Evolutionary conservation across 64 coral and sea anemone species (phyloP).

Genomic region (Montipora foliosa): DNA sequence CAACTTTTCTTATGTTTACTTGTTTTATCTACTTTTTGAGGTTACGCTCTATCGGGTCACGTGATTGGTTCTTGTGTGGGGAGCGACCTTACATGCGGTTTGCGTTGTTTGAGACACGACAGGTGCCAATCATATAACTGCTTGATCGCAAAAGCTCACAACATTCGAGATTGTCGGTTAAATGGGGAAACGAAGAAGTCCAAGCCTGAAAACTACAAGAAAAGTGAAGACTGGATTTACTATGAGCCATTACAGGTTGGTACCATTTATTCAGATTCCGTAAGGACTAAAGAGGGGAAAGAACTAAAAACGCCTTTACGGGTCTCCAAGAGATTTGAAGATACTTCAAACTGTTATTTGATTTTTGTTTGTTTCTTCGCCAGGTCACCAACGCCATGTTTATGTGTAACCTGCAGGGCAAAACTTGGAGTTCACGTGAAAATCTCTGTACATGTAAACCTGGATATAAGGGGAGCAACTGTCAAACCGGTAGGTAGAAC

Average conservation of each 20-base stretch:
- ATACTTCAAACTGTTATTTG: no score
- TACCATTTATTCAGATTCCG: no score
- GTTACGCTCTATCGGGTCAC: neutral
- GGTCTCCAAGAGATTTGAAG: no score
- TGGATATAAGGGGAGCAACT: neutral
- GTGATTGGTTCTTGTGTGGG: neutral
- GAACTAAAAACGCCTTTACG: no score
- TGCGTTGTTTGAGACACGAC: constrained; percentile 12
- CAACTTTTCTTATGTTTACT: no score
- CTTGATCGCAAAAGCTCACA: neutral
- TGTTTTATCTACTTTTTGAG: neutral
- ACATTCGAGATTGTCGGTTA: neutral
- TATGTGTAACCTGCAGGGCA: neutral
- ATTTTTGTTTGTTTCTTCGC: no score
- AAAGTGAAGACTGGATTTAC: neutral
- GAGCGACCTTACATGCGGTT: neutral
- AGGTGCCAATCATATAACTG: constrained; percentile 16
- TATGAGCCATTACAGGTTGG: neutral
- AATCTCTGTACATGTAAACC: neutral
- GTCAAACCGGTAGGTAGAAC: neutral
- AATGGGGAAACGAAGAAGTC: constrained; percentile 4
- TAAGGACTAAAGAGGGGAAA: no score
- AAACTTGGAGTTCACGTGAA: neutral
- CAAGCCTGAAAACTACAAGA: constrained; percentile 9
- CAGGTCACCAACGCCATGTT: neutral